phyloP scores from a whole-genome alignment of 2,888 invertebrate genomes.

The Idaea dimidiata region DNA sequence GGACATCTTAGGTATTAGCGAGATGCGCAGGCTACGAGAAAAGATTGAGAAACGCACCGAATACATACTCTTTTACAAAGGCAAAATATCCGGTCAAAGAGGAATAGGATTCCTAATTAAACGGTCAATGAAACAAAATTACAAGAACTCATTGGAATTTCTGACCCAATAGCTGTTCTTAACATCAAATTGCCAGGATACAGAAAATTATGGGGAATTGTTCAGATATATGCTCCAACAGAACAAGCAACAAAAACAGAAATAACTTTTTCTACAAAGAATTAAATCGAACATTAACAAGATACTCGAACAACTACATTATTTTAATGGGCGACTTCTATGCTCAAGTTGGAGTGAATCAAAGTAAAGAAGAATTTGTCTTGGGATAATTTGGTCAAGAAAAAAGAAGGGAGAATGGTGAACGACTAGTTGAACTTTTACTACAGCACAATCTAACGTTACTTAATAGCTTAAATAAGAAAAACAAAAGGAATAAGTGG shows the following conservation, averaged over 20 bases:
- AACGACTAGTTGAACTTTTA: too few species aligned
- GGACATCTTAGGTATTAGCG: slow-evolving; percentile 12
- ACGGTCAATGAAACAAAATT: slow-evolving; percentile 17
- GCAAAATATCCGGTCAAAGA: slow-evolving; percentile 7
- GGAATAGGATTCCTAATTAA: slow-evolving; percentile 19
- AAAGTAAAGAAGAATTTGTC: too few species aligned
- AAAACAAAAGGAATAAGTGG: too few species aligned
- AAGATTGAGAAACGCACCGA: slow-evolving; percentile 6
- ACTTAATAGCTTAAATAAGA: too few species aligned
- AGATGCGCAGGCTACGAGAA: slow-evolving; percentile 7
- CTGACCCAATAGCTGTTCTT: slow-evolving; percentile 3
- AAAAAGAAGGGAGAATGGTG: too few species aligned
- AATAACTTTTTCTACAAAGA: background rate
- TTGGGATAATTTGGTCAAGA: too few species aligned
- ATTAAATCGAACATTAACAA: too few species aligned
- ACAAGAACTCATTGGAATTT: slow-evolving; percentile 11
- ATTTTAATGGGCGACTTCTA: too few species aligned
- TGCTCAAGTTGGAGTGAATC: too few species aligned
- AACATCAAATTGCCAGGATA: slow-evolving; percentile 2
- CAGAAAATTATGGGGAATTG: slow-evolving; percentile 7
- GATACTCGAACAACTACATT: too few species aligned
- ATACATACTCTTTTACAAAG: slow-evolving; percentile 10
- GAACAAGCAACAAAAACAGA: background rate
- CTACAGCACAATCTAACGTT: too few species aligned
- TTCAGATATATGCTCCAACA: slow-evolving; percentile 15